Conservation (phyloP, 2,113 vertebrate genomes). For the Galemys pyrenaicus region DNA sequence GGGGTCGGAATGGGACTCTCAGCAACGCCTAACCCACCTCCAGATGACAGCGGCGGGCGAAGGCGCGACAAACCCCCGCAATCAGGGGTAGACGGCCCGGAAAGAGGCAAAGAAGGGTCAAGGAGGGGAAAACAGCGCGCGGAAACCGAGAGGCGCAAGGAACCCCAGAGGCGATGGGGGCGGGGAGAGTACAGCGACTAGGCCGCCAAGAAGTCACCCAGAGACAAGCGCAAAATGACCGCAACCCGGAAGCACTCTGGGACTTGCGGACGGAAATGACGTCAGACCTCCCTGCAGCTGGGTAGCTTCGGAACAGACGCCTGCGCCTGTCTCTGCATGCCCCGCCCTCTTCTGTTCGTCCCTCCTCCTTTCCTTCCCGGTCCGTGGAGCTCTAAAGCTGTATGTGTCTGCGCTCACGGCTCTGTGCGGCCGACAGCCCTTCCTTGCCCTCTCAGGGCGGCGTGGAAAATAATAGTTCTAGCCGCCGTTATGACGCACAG, state of each 20-base stretch:
- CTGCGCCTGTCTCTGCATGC: accelerated
- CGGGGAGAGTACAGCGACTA: background rate
- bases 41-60: background rate
- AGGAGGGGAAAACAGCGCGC: too few relatives aligned
- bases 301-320: accelerated
- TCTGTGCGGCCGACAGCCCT: accelerated
- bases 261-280: slow-evolving; percentile 15
- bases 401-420: background rate
- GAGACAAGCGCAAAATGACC: background rate
- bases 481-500: accelerated
- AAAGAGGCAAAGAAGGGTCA: too few relatives aligned
- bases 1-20: background rate
- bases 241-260: slow-evolving; percentile 58
- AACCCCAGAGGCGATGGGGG: background rate
- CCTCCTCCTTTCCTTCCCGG: accelerated
- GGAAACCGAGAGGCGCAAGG: accelerated
- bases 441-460: accelerated
- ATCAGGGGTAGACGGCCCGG: background rate
- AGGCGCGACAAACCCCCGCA: background rate
- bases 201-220: slow-evolving; percentile 7
- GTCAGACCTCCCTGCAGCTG: accelerated
- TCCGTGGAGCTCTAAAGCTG: background rate
- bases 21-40: slow-evolving; percentile 62
- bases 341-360: accelerated
- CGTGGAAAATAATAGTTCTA: accelerated